Conservation (phyloP, 2,797 vertebrate species). For the Erethizon dorsatum region DNA sequence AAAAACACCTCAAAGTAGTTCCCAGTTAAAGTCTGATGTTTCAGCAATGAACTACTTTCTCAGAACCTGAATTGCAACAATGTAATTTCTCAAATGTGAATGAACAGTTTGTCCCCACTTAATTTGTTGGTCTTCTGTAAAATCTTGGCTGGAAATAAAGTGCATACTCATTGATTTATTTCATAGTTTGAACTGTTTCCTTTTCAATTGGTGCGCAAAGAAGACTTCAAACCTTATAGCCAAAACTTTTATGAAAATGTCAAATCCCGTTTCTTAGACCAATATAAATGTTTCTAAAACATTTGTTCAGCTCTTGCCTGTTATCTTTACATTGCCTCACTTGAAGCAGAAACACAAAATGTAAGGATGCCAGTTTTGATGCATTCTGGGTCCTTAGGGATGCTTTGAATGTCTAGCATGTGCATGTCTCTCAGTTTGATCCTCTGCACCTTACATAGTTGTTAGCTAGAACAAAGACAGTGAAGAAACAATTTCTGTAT, state of each 20-base stretch:
- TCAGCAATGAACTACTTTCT: conserved; percentile 67
- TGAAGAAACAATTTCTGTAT: conserved; percentile 20
- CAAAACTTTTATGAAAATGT: conserved; percentile 69
- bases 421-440: background rate
- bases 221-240: conserved; percentile 26
- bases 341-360: conserved; percentile 63
- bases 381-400: background rate
- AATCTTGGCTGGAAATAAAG: conserved; percentile 83
- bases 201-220: conserved; percentile 66
- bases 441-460: background rate
- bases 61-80: conserved; percentile 69
- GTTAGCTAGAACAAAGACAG: background rate
- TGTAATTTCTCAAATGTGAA: conserved; percentile 77
- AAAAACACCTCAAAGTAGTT: conserved; percentile 68
- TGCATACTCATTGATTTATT: conserved; percentile 73
- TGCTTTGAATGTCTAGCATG: background rate
- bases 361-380: background rate
- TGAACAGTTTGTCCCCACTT: conserved; percentile 71
- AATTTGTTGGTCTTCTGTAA: conserved; percentile 80
- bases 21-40: conserved; percentile 69
- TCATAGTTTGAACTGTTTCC: conserved; percentile 78
- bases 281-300: conserved; percentile 52
- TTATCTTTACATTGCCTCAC: conserved; percentile 45
- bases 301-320: background rate
- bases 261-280: conserved; percentile 37